These are phyloP conservation scores for Palythoa caribaeorum DNA, from an alignment of 92 coral and sea anemone genomes.

Conservation along the genomic window DNA sequence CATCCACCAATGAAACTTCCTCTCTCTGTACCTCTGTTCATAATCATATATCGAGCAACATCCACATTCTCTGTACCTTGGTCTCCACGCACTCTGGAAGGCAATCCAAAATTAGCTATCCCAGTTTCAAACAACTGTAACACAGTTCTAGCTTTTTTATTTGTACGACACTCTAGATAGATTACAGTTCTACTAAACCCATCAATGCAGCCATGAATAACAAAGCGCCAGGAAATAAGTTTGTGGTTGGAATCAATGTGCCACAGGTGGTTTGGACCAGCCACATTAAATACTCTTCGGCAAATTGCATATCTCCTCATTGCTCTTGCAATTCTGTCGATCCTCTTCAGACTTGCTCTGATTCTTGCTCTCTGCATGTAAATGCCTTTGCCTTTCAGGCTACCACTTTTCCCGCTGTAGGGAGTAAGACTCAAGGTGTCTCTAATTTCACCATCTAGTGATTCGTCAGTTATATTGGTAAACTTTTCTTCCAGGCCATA, in stretches of 20 bases:
- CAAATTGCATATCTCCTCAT: constrained; percentile 33
- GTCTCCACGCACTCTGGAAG: neutral
- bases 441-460: constrained; percentile 15
- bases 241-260: neutral
- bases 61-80: constrained; percentile 46
- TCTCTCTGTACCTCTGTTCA: constrained; percentile 44
- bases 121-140: neutral
- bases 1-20: constrained; percentile 53
- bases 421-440: constrained; percentile 13
- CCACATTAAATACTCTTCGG: constrained; percentile 14
- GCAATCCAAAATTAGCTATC: neutral
- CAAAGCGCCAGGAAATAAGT: neutral
- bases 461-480: constrained; percentile 26
- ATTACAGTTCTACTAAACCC: too few relatives aligned
- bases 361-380: constrained; percentile 26
- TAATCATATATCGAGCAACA: constrained; percentile 54
- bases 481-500: constrained; percentile 19
- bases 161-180: neutral
- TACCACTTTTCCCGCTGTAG: constrained; percentile 20
- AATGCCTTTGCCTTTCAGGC: constrained; percentile 12
- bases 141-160: neutral
- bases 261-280: neutral
- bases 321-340: neutral
- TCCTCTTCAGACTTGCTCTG: too few relatives aligned
- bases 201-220: neutral